Base-by-base conservation (phyloP, 2,797 vertebrate species). In the Lepus oiostolus region DNA sequence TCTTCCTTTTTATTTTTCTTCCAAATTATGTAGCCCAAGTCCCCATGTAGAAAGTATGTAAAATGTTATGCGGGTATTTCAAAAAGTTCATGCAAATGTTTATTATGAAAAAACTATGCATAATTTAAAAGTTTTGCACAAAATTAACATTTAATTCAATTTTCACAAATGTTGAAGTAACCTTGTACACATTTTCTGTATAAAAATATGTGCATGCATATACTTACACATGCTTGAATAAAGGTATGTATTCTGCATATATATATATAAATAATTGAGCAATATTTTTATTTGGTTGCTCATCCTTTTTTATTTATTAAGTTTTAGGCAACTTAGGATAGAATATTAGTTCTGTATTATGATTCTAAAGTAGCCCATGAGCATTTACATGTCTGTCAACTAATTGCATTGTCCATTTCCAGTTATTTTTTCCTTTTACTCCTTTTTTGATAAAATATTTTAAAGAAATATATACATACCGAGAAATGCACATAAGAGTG, bases 271-370 rank as follows among this genome's bases (percentile, higher is more conserved):
- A 38, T 38, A 1, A 5, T 32, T 86, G 30, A 77, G 38, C 19
- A 84, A 75, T 67, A 75, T 63, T 87, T 95, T 87, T 75, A 62
- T 92, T 89, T 85, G 65, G 74, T 83, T 75, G n/a, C 12, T 92
- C 3, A 90, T 93, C 65, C 13, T 86, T 47, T 92, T 63, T 88
- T 54, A 81, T 94, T 3, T 88, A 47, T 79, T 86, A 16, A 13
- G 60, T 70, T 71, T 62, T 75, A 54, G 38, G 58, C 58, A 83
- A 35, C 62, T 22, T 74, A 70, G n/a, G 65, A 50, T 65, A 17
- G 42, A 67, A 65, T 32, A 5, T 74, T 32, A 65, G 11, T 91
- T 83, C 42, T 75, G n/a, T 82, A 52, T 70, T 22, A 52, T 70
- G 70, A 28, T 85, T 77, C 16, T 50, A 17, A 92, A 92, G 30